These are phyloP conservation scores for Drosophila cognata DNA, from an alignment of 2,888 invertebrate genomes.

Conservation along the genomic window DNA sequence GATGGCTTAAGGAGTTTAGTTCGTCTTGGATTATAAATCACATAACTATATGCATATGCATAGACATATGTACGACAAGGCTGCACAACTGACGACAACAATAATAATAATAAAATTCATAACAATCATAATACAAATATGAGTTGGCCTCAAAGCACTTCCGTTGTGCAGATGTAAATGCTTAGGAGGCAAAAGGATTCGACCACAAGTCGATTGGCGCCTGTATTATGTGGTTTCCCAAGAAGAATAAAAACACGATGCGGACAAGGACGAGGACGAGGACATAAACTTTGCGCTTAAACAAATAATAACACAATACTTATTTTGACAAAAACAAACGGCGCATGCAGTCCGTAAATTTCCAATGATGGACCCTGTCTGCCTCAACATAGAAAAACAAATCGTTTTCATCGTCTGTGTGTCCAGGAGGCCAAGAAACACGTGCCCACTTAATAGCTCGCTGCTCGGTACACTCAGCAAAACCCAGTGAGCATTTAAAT, in stretches of 20 bases:
- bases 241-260: conserved; percentile 37
- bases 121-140: background rate
- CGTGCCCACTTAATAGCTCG: conserved; percentile 73
- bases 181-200: conserved; percentile 45
- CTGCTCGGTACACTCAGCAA: background rate
- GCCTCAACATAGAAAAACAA: conserved; percentile 66
- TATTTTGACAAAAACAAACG: conserved; percentile 62
- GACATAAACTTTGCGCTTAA: conserved; percentile 60
- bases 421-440: conserved; percentile 50
- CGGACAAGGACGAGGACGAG: background rate
- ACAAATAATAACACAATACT: conserved; percentile 68
- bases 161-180: conserved; percentile 67
- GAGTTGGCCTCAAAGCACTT: conserved; percentile 6
- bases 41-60: conserved; percentile 8
- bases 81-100: background rate
- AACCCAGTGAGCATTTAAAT: background rate
- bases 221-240: conserved; percentile 42
- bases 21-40: conserved; percentile 10
- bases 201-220: conserved; percentile 55
- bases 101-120: background rate
- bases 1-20: background rate
- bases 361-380: conserved; percentile 52
- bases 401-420: conserved; percentile 53
- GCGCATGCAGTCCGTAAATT: conserved; percentile 44
- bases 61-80: conserved; percentile 8